These are phyloP conservation scores for Galeruca laticollis DNA, from an alignment of 2,888 invertebrate genomes.

Conservation along the genomic window DNA sequence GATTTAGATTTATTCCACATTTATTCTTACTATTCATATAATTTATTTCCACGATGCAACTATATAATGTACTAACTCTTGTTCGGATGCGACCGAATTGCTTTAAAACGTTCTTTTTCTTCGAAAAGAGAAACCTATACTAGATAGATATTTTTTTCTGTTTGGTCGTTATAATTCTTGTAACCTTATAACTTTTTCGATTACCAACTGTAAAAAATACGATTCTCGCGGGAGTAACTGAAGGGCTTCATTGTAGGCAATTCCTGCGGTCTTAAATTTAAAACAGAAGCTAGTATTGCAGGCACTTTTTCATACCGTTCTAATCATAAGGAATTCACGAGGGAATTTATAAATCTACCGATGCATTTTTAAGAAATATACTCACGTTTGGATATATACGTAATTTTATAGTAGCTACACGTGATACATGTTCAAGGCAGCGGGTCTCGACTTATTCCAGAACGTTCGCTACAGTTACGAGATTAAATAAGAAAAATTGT, in stretches of 20 bases:
- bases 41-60: too few relatives aligned
- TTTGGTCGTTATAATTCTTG: too few relatives aligned
- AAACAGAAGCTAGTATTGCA: not conserved
- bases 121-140: too few relatives aligned
- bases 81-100: too few relatives aligned
- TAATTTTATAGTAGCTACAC: not conserved
- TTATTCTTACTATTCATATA: too few relatives aligned
- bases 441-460: not conserved
- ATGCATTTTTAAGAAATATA: slow-evolving; percentile 13
- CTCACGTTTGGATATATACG: not conserved
- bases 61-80: too few relatives aligned
- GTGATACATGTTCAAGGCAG: not conserved
- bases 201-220: not conserved
- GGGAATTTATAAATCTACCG: slow-evolving; percentile 3
- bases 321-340: slow-evolving; percentile 8
- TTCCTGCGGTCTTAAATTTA: slow-evolving; percentile 6
- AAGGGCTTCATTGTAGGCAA: slow-evolving; percentile 10
- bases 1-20: too few relatives aligned
- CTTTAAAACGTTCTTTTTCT: too few relatives aligned
- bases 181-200: too few relatives aligned
- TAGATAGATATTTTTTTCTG: too few relatives aligned
- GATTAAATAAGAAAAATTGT: not conserved
- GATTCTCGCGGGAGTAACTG: not conserved
- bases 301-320: not conserved
- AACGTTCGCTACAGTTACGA: not conserved